Evolutionary conservation across 1,140 invertebrate species (phyloP), one percentile per base, ranked within the genome.

Genomic region (Aethina tumida): DNA sequence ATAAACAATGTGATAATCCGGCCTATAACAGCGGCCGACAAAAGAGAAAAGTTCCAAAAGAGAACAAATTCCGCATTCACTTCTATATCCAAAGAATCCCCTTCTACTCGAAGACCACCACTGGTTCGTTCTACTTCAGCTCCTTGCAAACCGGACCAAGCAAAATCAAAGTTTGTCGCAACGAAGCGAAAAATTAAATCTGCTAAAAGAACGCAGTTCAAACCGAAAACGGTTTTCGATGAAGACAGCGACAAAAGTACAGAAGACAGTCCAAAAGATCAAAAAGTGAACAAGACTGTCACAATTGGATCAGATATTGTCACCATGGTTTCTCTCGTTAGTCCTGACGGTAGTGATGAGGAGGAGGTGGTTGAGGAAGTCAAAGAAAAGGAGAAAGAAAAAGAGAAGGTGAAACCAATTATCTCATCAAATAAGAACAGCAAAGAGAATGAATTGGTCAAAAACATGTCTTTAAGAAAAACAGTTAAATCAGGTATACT

Each of bases 261-360:
- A 16, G 34, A 45, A 31, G 17, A 31, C 5, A 45, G 18, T 31
- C 27, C 28, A 9, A 41, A 39, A 31, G 42, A 19, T 39, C 32
- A 43, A 34, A 39, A 26, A 36, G 39, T 35, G 36, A 44, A 26
- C 18, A 36, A 41, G 28, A 43, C 42, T 13, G 33, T 41, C 2
- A 15, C 43, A 0, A 35, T 41, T 3, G 50, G 41, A n/a, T 53
- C 43, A 0, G 70, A 72, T 18, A 60, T 73, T 3, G 58, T 71
- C 2, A 73, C 71, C 0, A 73, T 74, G 71, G 70, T 73, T 0
- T 72, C 70, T 0, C 43, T 73, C 4, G 55, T 72, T 3, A 70
- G 69, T 41, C 68, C 70, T 0, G 63, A 65, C 0, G 69, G 66
- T 8, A 72, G 70, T 39, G 70, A 72, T 7, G 65, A 58, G 22